phyloP scores from a whole-genome alignment of 2,888 invertebrate species.

The Campopleginae sp. region DNA sequence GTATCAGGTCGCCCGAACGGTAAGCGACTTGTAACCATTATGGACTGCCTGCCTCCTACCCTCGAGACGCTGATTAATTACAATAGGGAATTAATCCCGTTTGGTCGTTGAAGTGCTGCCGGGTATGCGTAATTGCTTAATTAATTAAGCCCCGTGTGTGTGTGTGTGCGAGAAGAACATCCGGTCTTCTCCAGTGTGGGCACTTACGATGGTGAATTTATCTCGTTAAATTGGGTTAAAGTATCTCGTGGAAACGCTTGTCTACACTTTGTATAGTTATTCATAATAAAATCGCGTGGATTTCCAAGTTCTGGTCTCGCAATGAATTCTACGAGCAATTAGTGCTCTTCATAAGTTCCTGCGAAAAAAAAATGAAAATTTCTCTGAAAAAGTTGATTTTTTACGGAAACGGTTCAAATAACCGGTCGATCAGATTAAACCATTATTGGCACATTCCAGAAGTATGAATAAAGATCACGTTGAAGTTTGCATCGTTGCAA shows the following conservation, averaged over 20 bases:
- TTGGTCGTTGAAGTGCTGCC: conserved; percentile 56
- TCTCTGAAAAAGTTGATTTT: background rate
- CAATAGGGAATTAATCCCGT: conserved; percentile 76
- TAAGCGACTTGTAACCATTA: conserved; percentile 63
- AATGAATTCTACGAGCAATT: background rate
- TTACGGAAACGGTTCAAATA: background rate
- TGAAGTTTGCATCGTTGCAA: too few species aligned
- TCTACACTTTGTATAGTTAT: conserved; percentile 13
- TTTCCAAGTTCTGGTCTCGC: too few species aligned
- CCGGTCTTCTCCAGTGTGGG: conserved; percentile 13
- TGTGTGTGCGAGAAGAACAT: conserved; percentile 49
- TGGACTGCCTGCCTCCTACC: conserved; percentile 44
- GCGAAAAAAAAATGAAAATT: too few species aligned
- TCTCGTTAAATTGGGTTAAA: conserved; percentile 77
- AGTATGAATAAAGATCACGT: background rate
- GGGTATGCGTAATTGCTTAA: conserved; percentile 76
- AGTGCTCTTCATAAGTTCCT: background rate
- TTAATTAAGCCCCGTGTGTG: conserved; percentile 69
- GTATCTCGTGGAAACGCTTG: conserved; percentile 60
- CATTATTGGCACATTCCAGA: background rate
- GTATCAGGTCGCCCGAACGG: conserved; percentile 54
- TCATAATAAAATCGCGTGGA: background rate
- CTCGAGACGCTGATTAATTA: conserved; percentile 74
- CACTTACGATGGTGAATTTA: conserved; percentile 26
- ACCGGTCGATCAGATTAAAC: background rate